Conservation (phyloP, 2,113 vertebrate genomes). For the Actenoides lindsayi region DNA sequence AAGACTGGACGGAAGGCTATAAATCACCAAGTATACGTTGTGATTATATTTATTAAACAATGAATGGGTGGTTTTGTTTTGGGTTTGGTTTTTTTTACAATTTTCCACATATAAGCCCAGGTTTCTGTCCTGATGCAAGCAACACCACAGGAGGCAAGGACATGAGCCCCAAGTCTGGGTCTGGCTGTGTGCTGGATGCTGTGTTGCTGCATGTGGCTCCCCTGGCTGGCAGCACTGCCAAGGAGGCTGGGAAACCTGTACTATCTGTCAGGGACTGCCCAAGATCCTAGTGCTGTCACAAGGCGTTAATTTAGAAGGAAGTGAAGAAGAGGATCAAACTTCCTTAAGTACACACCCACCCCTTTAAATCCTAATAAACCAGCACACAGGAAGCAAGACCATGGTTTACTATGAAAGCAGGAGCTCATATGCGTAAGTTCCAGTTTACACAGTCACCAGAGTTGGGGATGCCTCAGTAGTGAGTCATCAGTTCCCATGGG, state of each 20-base stretch:
- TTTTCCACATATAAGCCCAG: not conserved
- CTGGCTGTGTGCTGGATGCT: not conserved
- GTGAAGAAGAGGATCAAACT: not conserved
- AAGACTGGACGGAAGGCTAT: not conserved
- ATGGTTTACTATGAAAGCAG: not conserved
- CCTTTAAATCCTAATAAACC: not conserved
- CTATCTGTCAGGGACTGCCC: fast-evolving
- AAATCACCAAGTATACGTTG: not conserved
- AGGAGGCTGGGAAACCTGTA: not conserved
- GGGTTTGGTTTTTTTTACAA: no score
- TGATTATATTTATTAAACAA: not conserved
- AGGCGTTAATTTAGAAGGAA: not conserved
- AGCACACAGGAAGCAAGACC: not conserved
- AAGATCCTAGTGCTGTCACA: not conserved
- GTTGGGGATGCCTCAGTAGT: not conserved
- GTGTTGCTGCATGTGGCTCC: not conserved
- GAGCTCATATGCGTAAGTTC: not conserved
- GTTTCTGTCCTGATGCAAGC: not conserved
- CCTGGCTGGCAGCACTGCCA: not conserved
- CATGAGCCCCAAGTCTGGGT: not conserved
- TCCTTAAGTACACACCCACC: not conserved
- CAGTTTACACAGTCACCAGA: not conserved
- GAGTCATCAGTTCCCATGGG: not conserved
- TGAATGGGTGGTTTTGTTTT: not conserved
- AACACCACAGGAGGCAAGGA: not conserved